Evolutionary conservation across 1,140 invertebrate species (phyloP), one percentile per base, ranked within the genome.

Genomic region (Rhyzopertha dominica): DNA sequence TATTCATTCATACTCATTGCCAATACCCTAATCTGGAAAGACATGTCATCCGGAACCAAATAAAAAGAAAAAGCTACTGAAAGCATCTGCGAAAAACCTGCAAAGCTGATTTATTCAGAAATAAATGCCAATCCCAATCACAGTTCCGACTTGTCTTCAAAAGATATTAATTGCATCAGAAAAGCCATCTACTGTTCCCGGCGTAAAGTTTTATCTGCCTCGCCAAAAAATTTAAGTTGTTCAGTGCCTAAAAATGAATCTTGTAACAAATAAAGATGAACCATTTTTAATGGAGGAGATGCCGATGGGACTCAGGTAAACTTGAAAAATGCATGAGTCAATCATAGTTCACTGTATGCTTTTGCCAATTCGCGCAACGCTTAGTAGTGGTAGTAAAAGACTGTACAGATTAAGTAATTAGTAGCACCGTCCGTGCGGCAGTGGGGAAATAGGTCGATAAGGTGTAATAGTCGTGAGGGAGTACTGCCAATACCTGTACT

Each of bases 41-140:
- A 30, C 29, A 30, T 30, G 29, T 30, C 3, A 30, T 30, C 9
- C 9, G 29, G 29, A 30, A 30, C 9, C 29, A 30, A 10, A 30
- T 30, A 30, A 30, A 30, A 30, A 10, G 29, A 30, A 30, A 30
- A 30, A 30, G 13, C 13, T 13, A 14, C 5, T 3, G 18, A 36
- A 36, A 18, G 17, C 29, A 30, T 30, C 29, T 30, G 29, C 29
- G 29, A 30, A 30, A 30, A 30, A 30, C 29, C 29, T 4, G 3
- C 29, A 9, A 30, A 30, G 10, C 29, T 30, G 9, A 30, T 30
- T 30, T 9, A 4, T 30, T 4, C 10, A 3, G 29, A 30, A 30
- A 30, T 30, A 30, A 30, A 30, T 5, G 29, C 29, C 29, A 30
- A 30, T 30, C 29, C 3, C 17, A 3, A 30, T 3, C 29, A 30